These are phyloP conservation scores for Drosophila erecta DNA, from an alignment of 1,140 invertebrate species.

Conservation along the genomic window DNA sequence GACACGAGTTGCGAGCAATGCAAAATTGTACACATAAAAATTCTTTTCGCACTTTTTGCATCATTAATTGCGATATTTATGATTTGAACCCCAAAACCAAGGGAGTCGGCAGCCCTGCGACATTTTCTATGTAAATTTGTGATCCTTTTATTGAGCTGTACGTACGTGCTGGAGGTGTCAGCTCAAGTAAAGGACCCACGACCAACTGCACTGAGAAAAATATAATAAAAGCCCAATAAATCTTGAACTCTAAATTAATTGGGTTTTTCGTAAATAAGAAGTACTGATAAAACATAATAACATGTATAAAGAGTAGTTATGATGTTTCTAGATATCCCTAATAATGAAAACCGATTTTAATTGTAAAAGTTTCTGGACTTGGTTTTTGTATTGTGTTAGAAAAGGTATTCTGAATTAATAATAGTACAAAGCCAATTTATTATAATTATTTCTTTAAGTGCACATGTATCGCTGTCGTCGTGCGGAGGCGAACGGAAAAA, in stretches of 20 bases:
- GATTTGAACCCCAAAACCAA: conserved; percentile 37
- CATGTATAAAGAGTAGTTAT: no score
- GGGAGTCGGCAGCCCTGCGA: conserved; percentile 9
- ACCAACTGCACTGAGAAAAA: conserved; percentile 9
- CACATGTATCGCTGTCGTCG: conserved; percentile 23
- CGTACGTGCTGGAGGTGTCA: conserved; percentile 49
- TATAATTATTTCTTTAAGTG: conserved; percentile 14
- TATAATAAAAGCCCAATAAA: no score
- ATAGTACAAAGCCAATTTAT: no score
- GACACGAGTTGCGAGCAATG: conserved; percentile 42
- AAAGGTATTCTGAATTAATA: no score
- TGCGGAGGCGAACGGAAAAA: conserved; percentile 32
- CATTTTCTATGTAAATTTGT: conserved; percentile 77
- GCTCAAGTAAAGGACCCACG: conserved; percentile 3
- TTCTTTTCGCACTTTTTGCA: conserved; percentile 83
- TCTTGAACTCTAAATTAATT: no score
- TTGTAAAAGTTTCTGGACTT: no score
- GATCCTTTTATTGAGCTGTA: conserved; percentile 72
- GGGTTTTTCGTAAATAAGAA: no score
- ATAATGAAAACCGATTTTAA: no score
- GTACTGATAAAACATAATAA: no score
- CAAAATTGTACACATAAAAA: conserved; percentile 59
- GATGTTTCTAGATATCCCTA: no score
- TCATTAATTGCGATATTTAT: conserved; percentile 83
- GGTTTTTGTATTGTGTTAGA: no score